Evolutionary conservation across 2,888 invertebrate genomes (phyloP).

Genomic region (Acanthosepion lycidas): DNA sequence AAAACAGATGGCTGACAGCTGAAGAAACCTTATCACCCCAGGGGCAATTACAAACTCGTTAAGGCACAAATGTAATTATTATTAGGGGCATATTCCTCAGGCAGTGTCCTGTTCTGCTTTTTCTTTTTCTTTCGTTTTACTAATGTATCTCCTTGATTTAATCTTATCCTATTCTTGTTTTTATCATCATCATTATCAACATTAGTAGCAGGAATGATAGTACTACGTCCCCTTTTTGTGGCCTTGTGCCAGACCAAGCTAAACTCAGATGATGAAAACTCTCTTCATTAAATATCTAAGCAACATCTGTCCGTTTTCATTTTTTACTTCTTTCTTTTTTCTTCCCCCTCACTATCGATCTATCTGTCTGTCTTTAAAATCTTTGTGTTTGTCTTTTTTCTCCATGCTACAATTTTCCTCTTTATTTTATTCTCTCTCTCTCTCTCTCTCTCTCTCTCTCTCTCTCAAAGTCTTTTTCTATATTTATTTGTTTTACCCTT

Average conservation of each 20-base stretch:
- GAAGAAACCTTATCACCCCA: neutral
- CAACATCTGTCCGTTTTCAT: neutral
- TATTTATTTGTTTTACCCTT: too few species aligned
- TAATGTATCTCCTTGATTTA: neutral
- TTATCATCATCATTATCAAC: neutral
- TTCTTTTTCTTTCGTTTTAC: neutral
- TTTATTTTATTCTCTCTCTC: neutral
- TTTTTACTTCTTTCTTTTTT: too few species aligned
- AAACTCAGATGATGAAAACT: neutral
- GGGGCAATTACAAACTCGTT: constrained; percentile 33
- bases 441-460: too few species aligned
- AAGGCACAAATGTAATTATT: constrained; percentile 33
- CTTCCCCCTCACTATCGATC: too few species aligned
- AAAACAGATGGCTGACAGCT: constrained; percentile 33
- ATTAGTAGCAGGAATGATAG: neutral
- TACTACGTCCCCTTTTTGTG: neutral
- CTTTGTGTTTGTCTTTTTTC: neutral
- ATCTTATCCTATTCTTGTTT: neutral
- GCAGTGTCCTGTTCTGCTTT: neutral
- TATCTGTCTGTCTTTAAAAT: too few species aligned
- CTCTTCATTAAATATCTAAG: neutral
- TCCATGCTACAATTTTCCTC: neutral
- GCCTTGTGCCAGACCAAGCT: neutral
- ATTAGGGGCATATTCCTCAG: neutral
- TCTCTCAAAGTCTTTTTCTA: too few species aligned